phyloP scores from a whole-genome alignment of 2,113 vertebrate genomes.

The Solea senegalensis region DNA sequence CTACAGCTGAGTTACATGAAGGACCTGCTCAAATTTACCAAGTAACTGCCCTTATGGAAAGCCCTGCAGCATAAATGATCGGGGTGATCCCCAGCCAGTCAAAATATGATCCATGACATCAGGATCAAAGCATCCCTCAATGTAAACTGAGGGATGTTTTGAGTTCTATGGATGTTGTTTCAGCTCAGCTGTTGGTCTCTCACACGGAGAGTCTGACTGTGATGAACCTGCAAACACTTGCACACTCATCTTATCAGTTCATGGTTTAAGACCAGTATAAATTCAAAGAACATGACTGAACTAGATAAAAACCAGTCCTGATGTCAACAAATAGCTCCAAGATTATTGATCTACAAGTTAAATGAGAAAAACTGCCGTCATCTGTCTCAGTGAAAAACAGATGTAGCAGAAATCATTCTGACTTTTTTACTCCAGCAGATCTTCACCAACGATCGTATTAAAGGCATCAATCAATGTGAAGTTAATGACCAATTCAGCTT shows the following conservation, averaged over 20 bases:
- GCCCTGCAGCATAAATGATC: no score
- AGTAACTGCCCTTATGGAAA: no score
- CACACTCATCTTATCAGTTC: not conserved
- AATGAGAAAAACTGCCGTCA: not conserved
- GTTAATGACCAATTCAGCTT: slow-evolving; percentile 8
- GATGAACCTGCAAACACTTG: slow-evolving; percentile 12
- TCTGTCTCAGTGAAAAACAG: slow-evolving; percentile 2
- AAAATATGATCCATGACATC: no score
- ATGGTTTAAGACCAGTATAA: slow-evolving; percentile 1
- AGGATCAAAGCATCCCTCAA: no score
- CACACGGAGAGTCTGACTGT: not conserved
- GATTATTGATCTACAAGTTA: slow-evolving; percentile 34
- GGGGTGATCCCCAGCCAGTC: no score
- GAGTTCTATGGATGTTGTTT: slow-evolving; percentile 4
- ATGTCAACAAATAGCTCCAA: slow-evolving; percentile 12
- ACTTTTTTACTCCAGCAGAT: slow-evolving; percentile 13
- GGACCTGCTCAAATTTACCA: no score
- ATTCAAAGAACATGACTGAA: not conserved
- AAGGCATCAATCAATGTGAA: slow-evolving; percentile 11
- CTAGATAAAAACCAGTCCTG: not conserved
- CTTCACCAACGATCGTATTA: not conserved
- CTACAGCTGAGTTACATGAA: no score
- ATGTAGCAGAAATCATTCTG: no score
- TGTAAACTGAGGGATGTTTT: not conserved
- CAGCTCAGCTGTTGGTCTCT: slow-evolving; percentile 14